Base-by-base conservation (phyloP, 2,888 invertebrate genomes). In the Scaptomyza tumidula region DNA sequence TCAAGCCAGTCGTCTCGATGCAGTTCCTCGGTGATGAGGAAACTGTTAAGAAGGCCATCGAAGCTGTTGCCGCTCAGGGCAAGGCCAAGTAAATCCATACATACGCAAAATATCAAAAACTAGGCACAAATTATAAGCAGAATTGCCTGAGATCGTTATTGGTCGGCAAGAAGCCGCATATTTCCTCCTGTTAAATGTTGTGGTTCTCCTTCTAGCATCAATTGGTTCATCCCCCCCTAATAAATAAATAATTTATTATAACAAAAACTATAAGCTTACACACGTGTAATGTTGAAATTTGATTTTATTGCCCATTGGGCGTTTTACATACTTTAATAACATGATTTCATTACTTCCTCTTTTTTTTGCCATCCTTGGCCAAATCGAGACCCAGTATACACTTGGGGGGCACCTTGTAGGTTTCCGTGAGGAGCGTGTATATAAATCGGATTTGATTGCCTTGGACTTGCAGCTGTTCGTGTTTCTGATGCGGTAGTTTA, bases 381-480 rank as follows among this genome's bases (percentile, higher is more conserved):
- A 92, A 68, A 44, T 92, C 92, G 9, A 92, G 67, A 0, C 92
- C 92, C 14, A 90, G 78, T 37, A 92, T 92, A 66, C 91, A 90
- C 60, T 90, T 91, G 7, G 91, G 85, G 3, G 92, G 91, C 37
- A 92, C 91, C 78, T 92, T 92, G 64, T 92, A 92, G 4, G 91
- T 92, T 57, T 92, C 91, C 2, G 92, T 92, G 3, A 92, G 81
- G 16, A 92, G 67, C 29, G 90, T 92, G 60, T 90, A 88, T 13
- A 92, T 83, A 45, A 92, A 92, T 11, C 90, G 84, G 24, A 97
- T 95, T 94, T 98, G 98, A 92, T 98, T 98, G 9, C 98, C 98
- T 93, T 98, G 98, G 68, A 98, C 94, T 91, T 97, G 94, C 35
- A 98, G 94, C 91, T 97, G 96, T 80, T 95, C 95, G 46, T 92